Percentiles rank a stretch among this genome's conserved stretches.
phyloP scores from a whole-genome alignment of 1,140 invertebrate species.

The Cotesia chilonis region DNA sequence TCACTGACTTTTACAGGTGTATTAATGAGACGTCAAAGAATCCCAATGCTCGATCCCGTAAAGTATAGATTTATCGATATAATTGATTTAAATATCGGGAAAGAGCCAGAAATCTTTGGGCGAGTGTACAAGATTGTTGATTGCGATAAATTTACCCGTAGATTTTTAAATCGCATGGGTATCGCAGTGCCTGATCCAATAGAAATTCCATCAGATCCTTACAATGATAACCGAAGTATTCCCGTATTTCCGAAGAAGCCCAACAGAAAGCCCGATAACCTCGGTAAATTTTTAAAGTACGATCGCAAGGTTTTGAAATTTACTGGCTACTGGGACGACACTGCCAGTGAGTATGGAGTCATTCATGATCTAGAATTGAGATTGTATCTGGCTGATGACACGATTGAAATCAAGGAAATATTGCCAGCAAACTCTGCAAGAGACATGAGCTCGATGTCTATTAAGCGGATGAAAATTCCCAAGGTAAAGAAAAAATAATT shows the following conservation, averaged over 20 bases:
- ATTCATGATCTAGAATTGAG: constrained; percentile 79
- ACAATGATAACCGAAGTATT: constrained; percentile 49
- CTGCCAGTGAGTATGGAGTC: constrained; percentile 74
- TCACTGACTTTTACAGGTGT: constrained; percentile 66
- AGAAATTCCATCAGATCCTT: constrained; percentile 68
- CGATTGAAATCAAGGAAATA: constrained; percentile 86
- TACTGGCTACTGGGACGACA: constrained; percentile 90
- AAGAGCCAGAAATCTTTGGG: constrained; percentile 78
- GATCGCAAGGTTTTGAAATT: constrained; percentile 84
- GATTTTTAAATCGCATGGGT: constrained; percentile 84
- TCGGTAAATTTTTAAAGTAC: constrained; percentile 79
- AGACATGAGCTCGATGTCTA: constrained; percentile 75
- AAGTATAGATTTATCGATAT: constrained; percentile 79
- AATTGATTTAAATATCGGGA: constrained; percentile 80
- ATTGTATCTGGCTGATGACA: constrained; percentile 89
- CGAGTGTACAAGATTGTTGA: constrained; percentile 82
- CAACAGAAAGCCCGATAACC: constrained; percentile 63
- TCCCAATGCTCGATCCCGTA: constrained; percentile 73
- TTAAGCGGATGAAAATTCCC: constrained; percentile 80
- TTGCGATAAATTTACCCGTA: constrained; percentile 86
- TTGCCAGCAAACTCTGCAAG: constrained; percentile 74
- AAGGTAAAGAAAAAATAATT: constrained; percentile 67
- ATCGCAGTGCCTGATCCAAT: constrained; percentile 81
- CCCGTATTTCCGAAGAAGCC: constrained; percentile 66
- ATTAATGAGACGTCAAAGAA: constrained; percentile 78